Conservation (phyloP, 2,113 vertebrate species). For the Festucalex cinctus region DNA sequence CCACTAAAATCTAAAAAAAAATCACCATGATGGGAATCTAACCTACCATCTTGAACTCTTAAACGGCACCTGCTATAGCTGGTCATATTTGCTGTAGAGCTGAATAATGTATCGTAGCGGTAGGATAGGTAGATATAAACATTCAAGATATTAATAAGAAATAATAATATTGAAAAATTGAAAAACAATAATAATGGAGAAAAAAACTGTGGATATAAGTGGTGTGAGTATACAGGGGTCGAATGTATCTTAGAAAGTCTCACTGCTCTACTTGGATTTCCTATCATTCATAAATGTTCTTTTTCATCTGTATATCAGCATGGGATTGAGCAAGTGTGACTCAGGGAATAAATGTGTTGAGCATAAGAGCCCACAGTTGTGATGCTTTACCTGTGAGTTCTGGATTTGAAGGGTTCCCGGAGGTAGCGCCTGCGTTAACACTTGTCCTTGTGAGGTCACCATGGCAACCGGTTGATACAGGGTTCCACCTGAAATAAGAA, state of each 20-base stretch:
- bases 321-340: constrained; percentile 15
- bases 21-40: constrained; percentile 17
- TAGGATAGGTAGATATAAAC: no score
- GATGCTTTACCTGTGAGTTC: constrained; percentile 86
- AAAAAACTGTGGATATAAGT: no score
- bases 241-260: not conserved
- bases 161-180: no score
- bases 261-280: not conserved
- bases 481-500: constrained; percentile 84
- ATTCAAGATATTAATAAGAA: no score
- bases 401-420: constrained; percentile 96
- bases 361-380: constrained; percentile 1
- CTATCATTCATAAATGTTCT: not conserved
- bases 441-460: constrained; percentile 98
- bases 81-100: no score
- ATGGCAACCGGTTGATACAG: constrained; percentile 98
- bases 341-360: not conserved
- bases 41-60: no score
- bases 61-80: no score
- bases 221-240: no score
- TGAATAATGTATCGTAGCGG: no score
- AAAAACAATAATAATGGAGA: no score
- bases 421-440: constrained; percentile 90
- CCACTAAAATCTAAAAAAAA: constrained; percentile 56
- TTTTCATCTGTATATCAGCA: constrained; percentile 41